Base-by-base conservation (phyloP, 2,888 invertebrate genomes). In the Melinaea marsaeus region DNA sequence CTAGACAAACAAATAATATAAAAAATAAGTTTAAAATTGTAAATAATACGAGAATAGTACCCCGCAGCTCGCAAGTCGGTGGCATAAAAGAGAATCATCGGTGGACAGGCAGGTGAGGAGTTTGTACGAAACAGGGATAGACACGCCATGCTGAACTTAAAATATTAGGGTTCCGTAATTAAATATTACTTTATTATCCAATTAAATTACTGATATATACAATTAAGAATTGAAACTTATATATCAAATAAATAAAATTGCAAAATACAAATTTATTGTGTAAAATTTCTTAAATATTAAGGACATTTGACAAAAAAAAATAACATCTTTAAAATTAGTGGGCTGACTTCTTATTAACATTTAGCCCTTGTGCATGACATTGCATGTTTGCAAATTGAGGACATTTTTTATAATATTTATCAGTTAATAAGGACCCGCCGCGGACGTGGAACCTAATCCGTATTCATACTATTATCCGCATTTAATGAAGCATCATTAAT, bases 31-130 rank as follows among this genome's bases (percentile, higher is more conserved):
- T 57, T 32, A 35, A 54, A 51, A 45, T 13, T 33, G 7, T 33
- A 32, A 46, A 37, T 35, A 37, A 42, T 61, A 55, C 62, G 45
- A 65, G 71, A 72, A 74, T 72, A 72, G 63, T 7, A 47, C 61
- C 64, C 69, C 60, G 33, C 55, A 37, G 35, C 13, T 22, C 11
- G 62, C 61, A 66, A 68, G 71, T 66, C 68, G 72, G 72, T 69
- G 70, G 69, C 69, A 64, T 70, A 60, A 70, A 73, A 71, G 68
- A 64, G 65, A 62, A 58, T 61, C 66, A 57, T 66, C 61, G 67
- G 71, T 67, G 68, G 75, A 72, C 74, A 69, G 72, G 71, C 74
- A 76, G 76, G 74, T 75, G 74, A 74, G 66, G 63, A 62, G 48
- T 46, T 51, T 57, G 69, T 67, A 67, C 63, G 58, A 70, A 72